phyloP scores from a whole-genome alignment of 2,797 vertebrate genomes.

The Mareca penelope region DNA sequence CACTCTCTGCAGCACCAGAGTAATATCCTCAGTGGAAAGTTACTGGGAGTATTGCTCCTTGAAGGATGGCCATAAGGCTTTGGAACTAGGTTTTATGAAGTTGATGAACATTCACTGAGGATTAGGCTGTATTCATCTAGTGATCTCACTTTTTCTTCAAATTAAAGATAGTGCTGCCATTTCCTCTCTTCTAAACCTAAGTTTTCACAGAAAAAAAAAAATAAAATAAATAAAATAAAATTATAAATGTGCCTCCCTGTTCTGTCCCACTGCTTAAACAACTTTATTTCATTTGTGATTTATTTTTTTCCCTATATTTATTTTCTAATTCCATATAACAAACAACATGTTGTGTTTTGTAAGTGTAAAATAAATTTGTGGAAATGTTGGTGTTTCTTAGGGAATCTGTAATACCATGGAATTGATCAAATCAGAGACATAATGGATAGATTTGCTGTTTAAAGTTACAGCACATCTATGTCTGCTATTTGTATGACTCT shows the following conservation, averaged over 20 bases:
- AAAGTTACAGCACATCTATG: neutral
- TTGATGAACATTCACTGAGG: conserved; percentile 26
- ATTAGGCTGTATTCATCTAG: conserved; percentile 31
- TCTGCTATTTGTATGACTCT: neutral
- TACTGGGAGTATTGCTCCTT: conserved; percentile 22
- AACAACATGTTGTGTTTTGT: neutral
- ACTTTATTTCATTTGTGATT: neutral
- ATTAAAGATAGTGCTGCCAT: neutral
- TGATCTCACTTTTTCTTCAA: neutral
- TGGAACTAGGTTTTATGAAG: conserved; percentile 23
- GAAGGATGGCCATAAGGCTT: conserved; percentile 1
- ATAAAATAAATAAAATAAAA: too few species aligned
- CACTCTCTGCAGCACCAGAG: neutral
- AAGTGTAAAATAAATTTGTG: neutral
- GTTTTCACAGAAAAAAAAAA: neutral
- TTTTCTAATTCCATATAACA: neutral
- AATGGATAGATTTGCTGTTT: neutral
- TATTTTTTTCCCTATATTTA: neutral
- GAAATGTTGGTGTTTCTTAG: neutral
- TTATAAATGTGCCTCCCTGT: neutral
- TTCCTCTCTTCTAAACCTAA: neutral
- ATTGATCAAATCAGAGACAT: neutral
- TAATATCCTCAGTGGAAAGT: conserved; percentile 47
- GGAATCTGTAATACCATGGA: neutral
- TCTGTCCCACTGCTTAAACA: neutral